phyloP scores from a whole-genome alignment of 2,797 vertebrate genomes.

The Lepus townsendii region DNA sequence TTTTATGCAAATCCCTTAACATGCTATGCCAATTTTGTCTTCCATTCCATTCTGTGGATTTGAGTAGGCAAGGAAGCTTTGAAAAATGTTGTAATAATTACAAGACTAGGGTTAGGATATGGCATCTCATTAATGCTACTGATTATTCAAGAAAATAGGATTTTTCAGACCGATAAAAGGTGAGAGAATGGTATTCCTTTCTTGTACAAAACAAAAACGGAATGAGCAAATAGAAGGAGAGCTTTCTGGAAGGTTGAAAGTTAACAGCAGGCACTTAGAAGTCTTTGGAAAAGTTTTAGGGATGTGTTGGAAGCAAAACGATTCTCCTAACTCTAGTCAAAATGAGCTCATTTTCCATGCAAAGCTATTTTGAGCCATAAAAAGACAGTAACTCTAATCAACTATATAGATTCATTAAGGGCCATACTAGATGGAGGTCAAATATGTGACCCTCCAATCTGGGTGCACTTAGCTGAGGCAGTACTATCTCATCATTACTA shows the following conservation, averaged over 20 bases:
- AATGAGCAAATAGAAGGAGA: not conserved
- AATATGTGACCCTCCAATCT: conserved; percentile 88
- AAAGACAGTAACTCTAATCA: conserved; percentile 88
- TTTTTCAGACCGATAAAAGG: not conserved
- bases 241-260: conserved; percentile 16
- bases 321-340: conserved; percentile 73
- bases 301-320: conserved; percentile 73
- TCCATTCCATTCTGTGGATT: not conserved
- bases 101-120: not conserved
- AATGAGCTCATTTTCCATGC: conserved; percentile 80
- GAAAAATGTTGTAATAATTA: not conserved
- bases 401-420: conserved; percentile 89
- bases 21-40: not conserved
- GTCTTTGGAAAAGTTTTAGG: conserved; percentile 74
- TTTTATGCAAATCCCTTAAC: not conserved
- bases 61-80: not conserved
- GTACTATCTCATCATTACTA: conserved; percentile 88
- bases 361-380: conserved; percentile 87
- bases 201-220: conserved; percentile 37
- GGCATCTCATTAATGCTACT: not conserved
- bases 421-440: conserved; percentile 86
- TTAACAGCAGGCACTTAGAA: conserved; percentile 62
- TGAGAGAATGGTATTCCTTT: not conserved
- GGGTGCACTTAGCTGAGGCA: conserved; percentile 88
- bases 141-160: conserved; percentile 34